A percentile compares a stretch with the other conserved stretches of the same genome.
Conservation (phyloP, 2,797 vertebrate genomes). For the Pantherophis vulpinus region DNA sequence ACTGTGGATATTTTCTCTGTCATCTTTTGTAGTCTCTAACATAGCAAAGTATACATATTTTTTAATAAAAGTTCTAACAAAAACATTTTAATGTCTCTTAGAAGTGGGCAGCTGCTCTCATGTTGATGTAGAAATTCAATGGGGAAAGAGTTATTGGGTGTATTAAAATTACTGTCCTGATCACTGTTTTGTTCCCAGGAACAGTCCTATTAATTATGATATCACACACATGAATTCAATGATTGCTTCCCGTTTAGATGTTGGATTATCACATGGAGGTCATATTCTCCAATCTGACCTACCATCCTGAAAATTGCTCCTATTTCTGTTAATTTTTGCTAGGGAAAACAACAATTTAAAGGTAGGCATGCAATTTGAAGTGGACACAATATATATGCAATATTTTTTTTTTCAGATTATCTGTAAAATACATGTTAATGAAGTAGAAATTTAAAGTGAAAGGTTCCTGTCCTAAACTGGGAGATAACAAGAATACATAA, state of each 20-base stretch:
- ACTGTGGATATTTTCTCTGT: not conserved
- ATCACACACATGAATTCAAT: not conserved
- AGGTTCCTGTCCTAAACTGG: not conserved
- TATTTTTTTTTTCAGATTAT: not conserved
- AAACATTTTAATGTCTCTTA: too few species aligned
- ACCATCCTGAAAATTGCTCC: not conserved
- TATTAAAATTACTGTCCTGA: not conserved
- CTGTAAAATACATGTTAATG: not conserved
- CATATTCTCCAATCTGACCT: not conserved
- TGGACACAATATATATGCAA: not conserved
- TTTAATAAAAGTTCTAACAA: not conserved
- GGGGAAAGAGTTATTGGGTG: not conserved
- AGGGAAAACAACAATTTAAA: not conserved
- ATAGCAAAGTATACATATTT: not conserved
- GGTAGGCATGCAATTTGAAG: not conserved
- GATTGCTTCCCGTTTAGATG: not conserved
- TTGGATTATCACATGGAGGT: not conserved
- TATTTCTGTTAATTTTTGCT: not conserved
- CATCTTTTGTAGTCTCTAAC: not conserved
- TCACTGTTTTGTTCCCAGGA: not conserved
- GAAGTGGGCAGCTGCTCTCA: not conserved
- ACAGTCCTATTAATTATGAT: not conserved
- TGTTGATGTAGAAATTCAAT: not conserved
- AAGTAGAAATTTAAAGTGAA: not conserved
- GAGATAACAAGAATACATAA: not conserved